Percentiles rank a stretch among this genome's conserved stretches.
phyloP scores from a whole-genome alignment of 2,888 invertebrate genomes.

The Macaria notata region DNA sequence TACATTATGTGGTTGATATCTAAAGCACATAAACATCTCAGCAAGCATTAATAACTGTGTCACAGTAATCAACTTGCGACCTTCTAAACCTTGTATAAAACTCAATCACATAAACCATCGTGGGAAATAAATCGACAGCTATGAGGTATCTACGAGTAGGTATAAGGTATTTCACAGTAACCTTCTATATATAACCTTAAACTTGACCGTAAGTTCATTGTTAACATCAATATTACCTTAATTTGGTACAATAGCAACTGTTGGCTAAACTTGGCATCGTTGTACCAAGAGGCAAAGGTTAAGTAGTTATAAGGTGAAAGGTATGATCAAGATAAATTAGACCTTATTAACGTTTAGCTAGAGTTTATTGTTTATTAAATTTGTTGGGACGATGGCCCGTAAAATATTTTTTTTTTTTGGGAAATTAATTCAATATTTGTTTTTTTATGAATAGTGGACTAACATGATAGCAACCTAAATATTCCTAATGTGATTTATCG shows the following conservation, averaged over 20 bases:
- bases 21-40: no score
- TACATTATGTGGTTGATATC: no score
- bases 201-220: constrained; percentile 33
- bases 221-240: constrained; percentile 46
- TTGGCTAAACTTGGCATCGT: constrained; percentile 14
- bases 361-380: no score
- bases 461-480: no score
- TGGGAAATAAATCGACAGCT: constrained; percentile 19
- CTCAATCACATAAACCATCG: constrained; percentile 9
- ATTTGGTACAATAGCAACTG: constrained; percentile 42
- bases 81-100: background rate
- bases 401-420: no score
- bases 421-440: no score
- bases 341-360: no score
- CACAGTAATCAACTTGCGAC: background rate
- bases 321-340: no score
- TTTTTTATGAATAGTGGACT: no score
- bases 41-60: background rate
- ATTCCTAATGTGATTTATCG: no score
- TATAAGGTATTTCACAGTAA: constrained; percentile 21
- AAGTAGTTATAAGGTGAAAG: background rate
- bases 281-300: constrained; percentile 8
- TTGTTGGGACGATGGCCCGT: no score
- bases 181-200: constrained; percentile 32
- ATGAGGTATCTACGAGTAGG: background rate